Evolutionary conservation across 2,888 invertebrate genomes (phyloP), one percentile per base, ranked within the genome.

Genomic region (Hoplodrina ambigua): DNA sequence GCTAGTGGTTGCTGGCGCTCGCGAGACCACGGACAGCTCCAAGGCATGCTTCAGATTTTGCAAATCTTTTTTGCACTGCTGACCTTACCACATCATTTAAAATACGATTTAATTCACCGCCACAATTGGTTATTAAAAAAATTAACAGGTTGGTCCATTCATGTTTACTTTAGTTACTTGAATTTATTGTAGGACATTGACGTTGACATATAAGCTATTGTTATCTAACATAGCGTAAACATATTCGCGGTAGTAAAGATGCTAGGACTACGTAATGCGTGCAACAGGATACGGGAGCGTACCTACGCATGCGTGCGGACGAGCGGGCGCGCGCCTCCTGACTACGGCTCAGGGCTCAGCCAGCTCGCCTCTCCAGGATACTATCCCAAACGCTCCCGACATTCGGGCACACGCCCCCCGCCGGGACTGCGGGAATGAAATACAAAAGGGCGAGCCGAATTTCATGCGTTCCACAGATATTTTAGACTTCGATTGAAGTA

Each of bases 1-100:
- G 86, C 89, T 52, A 89, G 87, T 78, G 92, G 90, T 66, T 89
- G 89, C 88, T 90, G 93, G 65, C 91, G 93, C 76, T 92, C 92
- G 61, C 92, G 92, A 74, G 95, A 94, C 95, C 96, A 96, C 85
- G 94, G 94, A 79, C 95, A 96, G 76, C 85, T 93, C 95, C 94
- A 95, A 84, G 95, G 94, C 95, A 95, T 95, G 71, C 78, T 86
- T 80, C 84, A 80, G 83, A 78, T 84, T 70, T 82, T 82, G 78
- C 74, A 73, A 83, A 85, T 76, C 80, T 86, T 87, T 83, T 86
- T 81, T 86, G 85, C 86, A 89, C 87, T 87, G 72, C 74, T 88
- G 86, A 89, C 86, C 88, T 86, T 85, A 86, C 72, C 85, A 86
- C 85, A 86, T 77, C 78, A 83, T 78, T 83, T 78, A 62, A 78